Percentiles rank a stretch among this genome's conserved stretches.
Evolutionary conservation across 2,888 invertebrate genomes (phyloP).

Genomic region (Athalia circularis): DNA sequence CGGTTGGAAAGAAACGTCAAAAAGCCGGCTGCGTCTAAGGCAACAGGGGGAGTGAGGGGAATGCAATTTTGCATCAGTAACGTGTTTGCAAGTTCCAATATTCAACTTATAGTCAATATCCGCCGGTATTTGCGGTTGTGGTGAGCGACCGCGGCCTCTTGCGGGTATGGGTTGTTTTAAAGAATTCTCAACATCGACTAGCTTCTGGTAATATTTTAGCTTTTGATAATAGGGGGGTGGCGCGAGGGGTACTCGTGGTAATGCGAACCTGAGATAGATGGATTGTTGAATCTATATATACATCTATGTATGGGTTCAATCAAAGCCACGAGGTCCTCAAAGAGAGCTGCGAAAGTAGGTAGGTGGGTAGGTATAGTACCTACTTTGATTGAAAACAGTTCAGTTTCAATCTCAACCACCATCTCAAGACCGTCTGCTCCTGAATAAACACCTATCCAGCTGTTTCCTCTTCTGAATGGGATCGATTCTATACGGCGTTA

Average conservation of each 20-base stretch:
- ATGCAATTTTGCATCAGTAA: slow-evolving; percentile 29
- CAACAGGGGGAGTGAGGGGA: neutral
- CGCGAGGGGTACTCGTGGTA: slow-evolving; percentile 10
- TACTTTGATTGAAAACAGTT: slow-evolving; percentile 65
- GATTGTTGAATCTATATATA: neutral
- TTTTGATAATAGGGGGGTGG: slow-evolving; percentile 25
- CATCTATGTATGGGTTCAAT: slow-evolving; percentile 6
- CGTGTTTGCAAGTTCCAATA: slow-evolving; percentile 26
- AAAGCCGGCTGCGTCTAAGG: neutral
- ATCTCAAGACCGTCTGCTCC: slow-evolving; percentile 55
- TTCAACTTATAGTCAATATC: too few species aligned
- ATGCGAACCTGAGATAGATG: slow-evolving; percentile 2
- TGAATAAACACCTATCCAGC: slow-evolving; percentile 68
- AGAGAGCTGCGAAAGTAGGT: slow-evolving; percentile 51
- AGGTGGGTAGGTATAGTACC: slow-evolving; percentile 47
- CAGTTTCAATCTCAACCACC: slow-evolving; percentile 64
- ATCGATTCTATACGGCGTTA: slow-evolving; percentile 37
- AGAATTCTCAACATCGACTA: slow-evolving; percentile 25
- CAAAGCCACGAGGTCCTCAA: slow-evolving; percentile 50
- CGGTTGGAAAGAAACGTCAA: neutral
- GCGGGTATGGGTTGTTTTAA: neutral
- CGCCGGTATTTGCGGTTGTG: neutral
- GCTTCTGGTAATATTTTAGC: slow-evolving; percentile 8
- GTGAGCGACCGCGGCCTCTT: neutral
- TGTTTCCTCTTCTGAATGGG: slow-evolving; percentile 46